Base-by-base conservation (phyloP, 2,797 vertebrate genomes). In the Anabas testudineus region DNA sequence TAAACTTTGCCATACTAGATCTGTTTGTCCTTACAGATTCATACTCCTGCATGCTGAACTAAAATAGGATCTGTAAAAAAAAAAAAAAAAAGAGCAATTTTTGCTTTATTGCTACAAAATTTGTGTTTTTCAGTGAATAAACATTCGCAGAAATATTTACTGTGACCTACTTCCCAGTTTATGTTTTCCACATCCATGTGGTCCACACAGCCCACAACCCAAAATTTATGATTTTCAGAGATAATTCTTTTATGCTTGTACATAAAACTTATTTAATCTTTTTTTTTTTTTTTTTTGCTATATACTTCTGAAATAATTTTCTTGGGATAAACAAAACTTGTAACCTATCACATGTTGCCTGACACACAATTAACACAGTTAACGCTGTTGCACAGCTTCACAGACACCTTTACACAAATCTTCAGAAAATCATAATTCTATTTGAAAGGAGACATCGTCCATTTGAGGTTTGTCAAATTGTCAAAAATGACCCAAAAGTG, bases 1-100 rank as follows among this genome's bases (percentile, higher is more conserved):
- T 90, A 90, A 84, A 90, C 84, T 82, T 75, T 63, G 67, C 68
- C 67, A 57, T 57, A 53, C 63, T 59, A 55, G 75, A 89, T 82
- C 76, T 70, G 46, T 76, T 60, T 77, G 76, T 88, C 82, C 82
- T 83, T 57, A 82, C 87, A 83, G 77, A 84, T 76, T 67, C 71
- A 67, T 62, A 74, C 70, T 69, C 45, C 66, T 83, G 75, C 67
- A 61, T 78, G 59, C 78, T 64, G 37, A 76, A 43, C 53, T 70
- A 72, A 61, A 86, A 66, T 72, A 78, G 13, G 14, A 52, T 56
- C 52, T 42, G 6, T 47, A 56, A 48, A 39, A 46, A 34, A 22
- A 10, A 67, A 34, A 22, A 10, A 67, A 74, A 39, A 56, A 26
- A 56, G 16, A 37, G n/a, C 58, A 18, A n/a, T 6, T 64, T 67